Conservation (phyloP, 1,140 invertebrate species). For the Drosophila nannoptera region DNA sequence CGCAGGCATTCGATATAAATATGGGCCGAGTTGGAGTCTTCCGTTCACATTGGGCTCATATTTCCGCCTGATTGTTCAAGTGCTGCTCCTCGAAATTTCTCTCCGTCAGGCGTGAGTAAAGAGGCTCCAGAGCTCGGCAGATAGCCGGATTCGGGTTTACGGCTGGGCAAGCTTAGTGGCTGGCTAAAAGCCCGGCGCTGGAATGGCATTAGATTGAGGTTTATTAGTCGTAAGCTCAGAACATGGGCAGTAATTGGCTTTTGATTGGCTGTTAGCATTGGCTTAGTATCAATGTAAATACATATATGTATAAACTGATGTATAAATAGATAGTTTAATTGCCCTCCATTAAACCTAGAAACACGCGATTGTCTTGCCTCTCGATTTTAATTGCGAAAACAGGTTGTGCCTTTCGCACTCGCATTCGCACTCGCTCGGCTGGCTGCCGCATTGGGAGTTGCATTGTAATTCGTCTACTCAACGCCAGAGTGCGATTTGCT, state of each 20-base stretch:
- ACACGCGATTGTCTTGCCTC: background rate
- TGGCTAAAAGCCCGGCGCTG: slow-evolving; percentile 16
- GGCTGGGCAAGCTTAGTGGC: background rate
- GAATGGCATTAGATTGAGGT: slow-evolving; percentile 15
- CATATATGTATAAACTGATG: background rate
- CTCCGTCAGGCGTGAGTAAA: slow-evolving; percentile 26
- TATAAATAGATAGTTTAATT: background rate
- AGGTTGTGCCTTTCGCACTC: background rate
- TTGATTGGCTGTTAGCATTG: slow-evolving; percentile 4
- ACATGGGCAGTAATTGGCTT: slow-evolving; percentile 9
- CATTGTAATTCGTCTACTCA: slow-evolving; percentile 73
- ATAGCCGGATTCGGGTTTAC: slow-evolving; percentile 62
- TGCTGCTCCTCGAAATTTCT: slow-evolving; percentile 15
- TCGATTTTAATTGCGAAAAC: background rate
- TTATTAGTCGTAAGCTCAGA: slow-evolving; percentile 22
- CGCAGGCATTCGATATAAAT: too few species aligned
- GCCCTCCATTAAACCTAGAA: background rate
- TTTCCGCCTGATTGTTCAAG: slow-evolving; percentile 14
- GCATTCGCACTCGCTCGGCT: slow-evolving; percentile 1
- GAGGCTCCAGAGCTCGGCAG: slow-evolving; percentile 10
- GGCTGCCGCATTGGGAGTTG: slow-evolving; percentile 33
- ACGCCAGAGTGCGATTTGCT: slow-evolving; percentile 74
- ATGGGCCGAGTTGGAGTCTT: too few species aligned
- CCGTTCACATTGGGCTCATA: too few species aligned
- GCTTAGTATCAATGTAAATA: background rate